Evolutionary conservation across 2,888 invertebrate genomes (phyloP).

Genomic region (Stenurella melanura): DNA sequence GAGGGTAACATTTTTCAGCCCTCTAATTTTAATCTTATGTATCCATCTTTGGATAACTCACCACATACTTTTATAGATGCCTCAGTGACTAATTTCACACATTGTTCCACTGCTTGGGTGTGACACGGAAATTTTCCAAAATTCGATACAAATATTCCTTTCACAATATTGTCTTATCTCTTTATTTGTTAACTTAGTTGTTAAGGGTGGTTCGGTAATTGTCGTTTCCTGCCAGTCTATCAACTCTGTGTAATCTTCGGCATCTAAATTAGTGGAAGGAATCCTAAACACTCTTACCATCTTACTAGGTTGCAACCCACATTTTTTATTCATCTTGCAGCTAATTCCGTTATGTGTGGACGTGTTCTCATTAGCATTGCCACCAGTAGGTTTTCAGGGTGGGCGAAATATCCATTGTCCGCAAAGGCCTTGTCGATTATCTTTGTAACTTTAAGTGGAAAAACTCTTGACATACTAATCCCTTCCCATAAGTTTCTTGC

Average conservation of each 20-base stretch:
- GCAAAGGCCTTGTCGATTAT: constrained; percentile 1
- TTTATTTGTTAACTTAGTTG: no score
- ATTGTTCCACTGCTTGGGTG: no score
- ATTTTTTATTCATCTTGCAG: constrained; percentile 10
- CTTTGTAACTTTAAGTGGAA: not conserved
- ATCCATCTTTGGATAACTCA: constrained; percentile 10
- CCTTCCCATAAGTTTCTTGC: not conserved
- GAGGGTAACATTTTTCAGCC: constrained; percentile 9
- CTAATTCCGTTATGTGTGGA: constrained; percentile 11
- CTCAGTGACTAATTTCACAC: not conserved
- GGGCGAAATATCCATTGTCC: constrained; percentile 16
- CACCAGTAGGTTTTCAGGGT: constrained; percentile 8
- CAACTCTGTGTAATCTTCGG: constrained; percentile 4
- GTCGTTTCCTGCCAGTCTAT: constrained; percentile 15
- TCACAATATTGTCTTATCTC: no score
- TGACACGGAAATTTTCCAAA: constrained; percentile 14
- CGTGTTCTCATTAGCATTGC: constrained; percentile 2
- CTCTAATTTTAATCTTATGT: constrained; percentile 11
- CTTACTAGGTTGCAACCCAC: constrained; percentile 7
- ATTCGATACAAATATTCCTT: not conserved
- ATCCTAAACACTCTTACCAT: constrained; percentile 3
- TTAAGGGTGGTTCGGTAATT: no score
- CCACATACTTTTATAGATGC: constrained; percentile 9
- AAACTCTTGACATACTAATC: not conserved
- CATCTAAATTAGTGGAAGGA: not conserved